Conservation (phyloP, 2,888 invertebrate species). For the Monopis laevigella region DNA sequence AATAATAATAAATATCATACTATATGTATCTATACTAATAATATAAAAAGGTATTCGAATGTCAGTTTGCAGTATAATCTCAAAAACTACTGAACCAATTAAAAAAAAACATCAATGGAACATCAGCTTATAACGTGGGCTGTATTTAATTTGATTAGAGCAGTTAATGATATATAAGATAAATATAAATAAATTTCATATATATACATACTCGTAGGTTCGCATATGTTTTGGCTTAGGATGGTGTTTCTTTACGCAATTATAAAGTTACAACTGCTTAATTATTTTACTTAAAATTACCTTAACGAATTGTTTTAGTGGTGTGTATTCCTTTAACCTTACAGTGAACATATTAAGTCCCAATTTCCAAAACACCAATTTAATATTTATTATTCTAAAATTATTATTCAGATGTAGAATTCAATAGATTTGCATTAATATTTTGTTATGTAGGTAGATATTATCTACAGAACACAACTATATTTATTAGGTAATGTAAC, state of each 20-base stretch:
- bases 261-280: neutral
- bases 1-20: neutral
- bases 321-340: constrained; percentile 60
- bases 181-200: no score
- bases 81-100: no score
- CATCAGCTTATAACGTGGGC: no score
- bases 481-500: neutral
- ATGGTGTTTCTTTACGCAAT: neutral
- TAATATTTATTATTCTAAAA: neutral
- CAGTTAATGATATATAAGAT: no score
- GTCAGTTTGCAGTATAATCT: no score
- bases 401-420: neutral
- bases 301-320: constrained; percentile 22
- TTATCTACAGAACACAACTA: neutral
- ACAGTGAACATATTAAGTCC: constrained; percentile 42
- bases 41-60: neutral
- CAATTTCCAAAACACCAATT: constrained; percentile 37
- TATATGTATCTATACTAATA: neutral
- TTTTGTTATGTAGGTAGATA: no score
- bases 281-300: neutral
- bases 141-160: no score
- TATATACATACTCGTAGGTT: no score
- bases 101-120: no score
- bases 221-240: neutral
- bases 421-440: no score